Evolutionary conservation across 2,888 invertebrate genomes (phyloP).

Genomic region (Agrenia bidenticulata): DNA sequence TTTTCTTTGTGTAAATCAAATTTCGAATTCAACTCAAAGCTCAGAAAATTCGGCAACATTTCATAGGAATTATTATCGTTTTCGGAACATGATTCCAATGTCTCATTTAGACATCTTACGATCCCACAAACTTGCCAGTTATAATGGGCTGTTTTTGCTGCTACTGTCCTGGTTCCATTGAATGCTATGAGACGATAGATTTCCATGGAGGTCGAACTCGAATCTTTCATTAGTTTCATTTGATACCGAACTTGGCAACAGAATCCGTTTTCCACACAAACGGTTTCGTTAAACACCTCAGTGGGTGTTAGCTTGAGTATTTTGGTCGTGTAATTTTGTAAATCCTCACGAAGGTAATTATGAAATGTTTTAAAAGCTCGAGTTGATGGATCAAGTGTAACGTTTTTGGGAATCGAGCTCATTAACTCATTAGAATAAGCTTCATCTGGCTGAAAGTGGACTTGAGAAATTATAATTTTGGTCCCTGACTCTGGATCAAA

Average conservation of each 20-base stretch:
- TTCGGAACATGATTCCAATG: constrained; percentile 54
- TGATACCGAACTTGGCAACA: constrained; percentile 50
- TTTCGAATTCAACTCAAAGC: constrained; percentile 3
- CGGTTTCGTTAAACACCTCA: too few relatives aligned
- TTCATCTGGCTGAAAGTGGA: constrained; percentile 28
- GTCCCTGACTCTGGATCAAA: constrained; percentile 53
- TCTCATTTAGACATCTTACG: constrained; percentile 54
- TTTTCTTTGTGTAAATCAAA: background rate
- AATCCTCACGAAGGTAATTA: constrained; percentile 48
- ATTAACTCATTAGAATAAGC: constrained; percentile 27
- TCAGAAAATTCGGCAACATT: constrained; percentile 32
- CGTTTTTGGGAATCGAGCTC: too few relatives aligned
- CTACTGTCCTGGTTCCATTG: constrained; percentile 54
- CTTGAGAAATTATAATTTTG: constrained; percentile 51
- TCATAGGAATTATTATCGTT: constrained; percentile 1
- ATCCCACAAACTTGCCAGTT: constrained; percentile 55
- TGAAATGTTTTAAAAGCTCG: constrained; percentile 16
- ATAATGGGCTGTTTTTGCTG: constrained; percentile 37
- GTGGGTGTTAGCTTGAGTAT: constrained; percentile 23
- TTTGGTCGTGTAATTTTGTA: constrained; percentile 49
- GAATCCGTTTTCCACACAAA: constrained; percentile 45
- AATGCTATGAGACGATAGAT: constrained; percentile 55
- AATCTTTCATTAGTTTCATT: background rate
- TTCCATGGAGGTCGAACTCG: background rate
- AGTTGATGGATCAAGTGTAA: background rate